These are phyloP conservation scores for Takifugu ocellatus DNA, from an alignment of 2,797 vertebrate species.

Conservation along the genomic window DNA sequence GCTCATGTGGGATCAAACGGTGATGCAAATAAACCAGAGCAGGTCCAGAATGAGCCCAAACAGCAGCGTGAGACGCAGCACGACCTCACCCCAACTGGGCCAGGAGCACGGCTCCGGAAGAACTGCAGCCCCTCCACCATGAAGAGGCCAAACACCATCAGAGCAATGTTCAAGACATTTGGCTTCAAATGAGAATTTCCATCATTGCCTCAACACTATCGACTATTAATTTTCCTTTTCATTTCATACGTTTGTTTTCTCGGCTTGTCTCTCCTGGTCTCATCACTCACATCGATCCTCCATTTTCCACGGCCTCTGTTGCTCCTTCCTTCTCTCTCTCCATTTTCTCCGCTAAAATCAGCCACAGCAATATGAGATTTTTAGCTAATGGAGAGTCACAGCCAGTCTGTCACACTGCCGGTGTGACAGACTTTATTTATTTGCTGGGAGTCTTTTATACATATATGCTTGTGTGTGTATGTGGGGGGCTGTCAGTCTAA, in stretches of 20 bases:
- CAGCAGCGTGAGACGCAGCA: too few relatives aligned
- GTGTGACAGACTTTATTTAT: constrained; percentile 23
- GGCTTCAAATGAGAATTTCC: too few relatives aligned
- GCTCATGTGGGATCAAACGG: constrained; percentile 41
- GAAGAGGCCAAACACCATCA: too few relatives aligned
- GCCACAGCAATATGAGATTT: constrained; percentile 42
- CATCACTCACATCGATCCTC: constrained; percentile 33
- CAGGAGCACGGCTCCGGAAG: too few relatives aligned
- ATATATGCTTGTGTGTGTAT: constrained; percentile 7
- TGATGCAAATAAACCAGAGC: constrained; percentile 30
- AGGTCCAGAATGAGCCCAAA: constrained; percentile 5
- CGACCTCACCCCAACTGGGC: too few relatives aligned
- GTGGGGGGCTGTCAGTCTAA: constrained; percentile 27
- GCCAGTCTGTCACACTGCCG: constrained; percentile 18
- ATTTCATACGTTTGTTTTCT: constrained; percentile 1
- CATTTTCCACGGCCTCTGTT: constrained; percentile 20
- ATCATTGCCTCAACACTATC: not conserved
- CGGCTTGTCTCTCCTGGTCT: constrained; percentile 11
- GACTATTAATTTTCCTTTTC: constrained; percentile 37
- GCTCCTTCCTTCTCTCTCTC: constrained; percentile 12
- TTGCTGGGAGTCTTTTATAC: constrained; percentile 10
- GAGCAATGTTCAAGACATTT: too few relatives aligned
- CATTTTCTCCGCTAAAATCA: constrained; percentile 23
- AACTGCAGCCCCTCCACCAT: too few relatives aligned
- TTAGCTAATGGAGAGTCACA: constrained; percentile 38